Evolutionary conservation across 2,113 vertebrate genomes (phyloP), one percentile per base, ranked within the genome.

Genomic region (Pygoscelis adeliae): DNA sequence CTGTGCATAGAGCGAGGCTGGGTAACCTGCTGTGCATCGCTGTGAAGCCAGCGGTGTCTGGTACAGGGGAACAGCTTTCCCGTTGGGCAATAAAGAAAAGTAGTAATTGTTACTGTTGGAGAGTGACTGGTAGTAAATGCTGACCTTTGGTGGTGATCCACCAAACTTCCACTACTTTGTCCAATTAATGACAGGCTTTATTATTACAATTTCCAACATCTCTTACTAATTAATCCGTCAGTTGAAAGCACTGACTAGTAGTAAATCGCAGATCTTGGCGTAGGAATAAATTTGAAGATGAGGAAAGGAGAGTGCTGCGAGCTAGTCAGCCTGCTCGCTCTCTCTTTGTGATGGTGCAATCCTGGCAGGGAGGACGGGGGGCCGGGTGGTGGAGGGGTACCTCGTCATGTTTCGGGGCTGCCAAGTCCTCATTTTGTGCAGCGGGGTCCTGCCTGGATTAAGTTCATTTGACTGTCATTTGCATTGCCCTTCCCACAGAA

Each of bases 101-200:
- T 44, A 47, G 12, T 69, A 34, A 32, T 27, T 74, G 67, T 73
- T 81, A 52, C 69, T 74, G 70, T 83, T 82, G 22, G 2, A 38
- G 74, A 76, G 69, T 52, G 52, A 74, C 50, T 53, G 52, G 70
- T 58, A 6, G 2, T 87, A 94, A 92, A 92, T 70, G 38, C 58
- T 59, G 93, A 80, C 77, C 83, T 94, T 93, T 71, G 72, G 71
- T 87, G 29, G 55, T 74, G 55, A 86, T 71, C 63, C 49, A 78
- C 56, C 50, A 74, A 58, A 82, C 79, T 62, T 85, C 17, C 73
- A 97, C 70, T 65, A 20, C 67, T 73, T 84, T 92, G 44, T 56
- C 52, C 81, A 36, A 15, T 88, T 83, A 78, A 52, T 69, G 79
- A 87, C 47, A 94, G 69, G 59, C n/a, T 87, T 83, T 42, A 46